phyloP scores from a whole-genome alignment of 2,888 invertebrate species.

The Glaucopsyche alexis region DNA sequence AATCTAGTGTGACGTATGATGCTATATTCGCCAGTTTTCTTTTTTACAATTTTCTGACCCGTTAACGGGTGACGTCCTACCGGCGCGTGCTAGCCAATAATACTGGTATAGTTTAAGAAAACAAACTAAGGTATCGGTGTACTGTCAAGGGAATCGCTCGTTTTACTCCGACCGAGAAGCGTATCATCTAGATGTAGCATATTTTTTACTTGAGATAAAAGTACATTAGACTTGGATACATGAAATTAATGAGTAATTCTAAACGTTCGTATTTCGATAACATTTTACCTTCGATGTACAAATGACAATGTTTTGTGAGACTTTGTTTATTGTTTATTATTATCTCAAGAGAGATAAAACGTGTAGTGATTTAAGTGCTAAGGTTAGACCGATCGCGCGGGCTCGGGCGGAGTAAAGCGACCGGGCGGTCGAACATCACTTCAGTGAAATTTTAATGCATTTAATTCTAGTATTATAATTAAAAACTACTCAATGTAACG shows the following conservation, averaged over 20 bases:
- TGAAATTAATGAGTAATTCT: not conserved
- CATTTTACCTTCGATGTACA: not conserved
- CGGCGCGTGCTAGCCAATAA: not conserved
- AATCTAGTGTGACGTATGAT: too few species aligned
- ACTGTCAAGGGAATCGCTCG: not conserved
- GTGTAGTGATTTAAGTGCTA: not conserved
- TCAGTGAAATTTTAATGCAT: conserved; percentile 63
- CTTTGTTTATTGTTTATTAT: not conserved
- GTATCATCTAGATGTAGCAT: not conserved
- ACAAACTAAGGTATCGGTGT: not conserved
- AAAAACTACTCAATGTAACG: conserved; percentile 39
- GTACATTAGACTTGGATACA: not conserved
- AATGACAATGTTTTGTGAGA: not conserved
- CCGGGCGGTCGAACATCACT: conserved; percentile 45
- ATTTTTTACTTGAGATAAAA: not conserved
- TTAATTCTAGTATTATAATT: conserved; percentile 49
- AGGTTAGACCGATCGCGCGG: not conserved
- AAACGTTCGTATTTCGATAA: not conserved
- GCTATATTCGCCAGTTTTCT: too few species aligned
- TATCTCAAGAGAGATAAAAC: not conserved
- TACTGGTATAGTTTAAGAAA: not conserved
- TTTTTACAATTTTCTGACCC: too few species aligned
- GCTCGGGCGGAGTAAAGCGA: conserved; percentile 25
- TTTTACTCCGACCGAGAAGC: conserved; percentile 7
- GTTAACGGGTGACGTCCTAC: too few species aligned